Evolutionary conservation across 2,113 vertebrate genomes (phyloP), one percentile per base, ranked within the genome.

Genomic region (Rhodinocichla rosea): DNA sequence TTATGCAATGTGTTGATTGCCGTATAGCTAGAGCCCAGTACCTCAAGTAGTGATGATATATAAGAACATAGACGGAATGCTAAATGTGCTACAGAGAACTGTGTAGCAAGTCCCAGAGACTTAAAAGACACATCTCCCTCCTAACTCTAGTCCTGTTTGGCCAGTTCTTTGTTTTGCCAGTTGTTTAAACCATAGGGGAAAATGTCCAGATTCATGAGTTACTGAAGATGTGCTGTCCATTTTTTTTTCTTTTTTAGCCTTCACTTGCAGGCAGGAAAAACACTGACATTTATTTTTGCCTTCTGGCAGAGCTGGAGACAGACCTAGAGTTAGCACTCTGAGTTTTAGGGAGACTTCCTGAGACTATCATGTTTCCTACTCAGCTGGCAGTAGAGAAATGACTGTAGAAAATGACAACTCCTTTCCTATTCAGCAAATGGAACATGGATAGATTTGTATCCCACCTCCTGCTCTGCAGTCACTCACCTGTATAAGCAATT

Each of bases 211-310:
- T 50, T 73, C 3, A 11, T 15, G 24, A 55, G 15, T 76, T 65
- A 71, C 1, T 50, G 23, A 40, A 60, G 10, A 45, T 26, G 7
- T 47, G 10, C 3, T 50, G 8, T 27, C 2, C 0, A 3, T 8
- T 32, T 44, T 27, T 30, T 26, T 23, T 28, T 14, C 2, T 15
- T 22, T n/a, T 50, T 39, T 35, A 52, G 9, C 15, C 14, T 42
- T 4, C 4, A 64, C 14, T 26, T 44, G 17, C 26, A 60, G 17
- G 19, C 37, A 88, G 59, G 13, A 15, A 50, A 87, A 86, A 35
- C 26, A 28, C 37, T 68, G 57, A 20, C 3, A 2, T 49, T n/a
- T 86, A 30, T 80, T 63, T 77, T 62, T 90, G 8, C 20, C 12
- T 45, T 68, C 28, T 73, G 19, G 26, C 15, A 64, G 62, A 70